Evolutionary conservation across 2,797 vertebrate species (phyloP).

Genomic region (Apogon talboti): DNA sequence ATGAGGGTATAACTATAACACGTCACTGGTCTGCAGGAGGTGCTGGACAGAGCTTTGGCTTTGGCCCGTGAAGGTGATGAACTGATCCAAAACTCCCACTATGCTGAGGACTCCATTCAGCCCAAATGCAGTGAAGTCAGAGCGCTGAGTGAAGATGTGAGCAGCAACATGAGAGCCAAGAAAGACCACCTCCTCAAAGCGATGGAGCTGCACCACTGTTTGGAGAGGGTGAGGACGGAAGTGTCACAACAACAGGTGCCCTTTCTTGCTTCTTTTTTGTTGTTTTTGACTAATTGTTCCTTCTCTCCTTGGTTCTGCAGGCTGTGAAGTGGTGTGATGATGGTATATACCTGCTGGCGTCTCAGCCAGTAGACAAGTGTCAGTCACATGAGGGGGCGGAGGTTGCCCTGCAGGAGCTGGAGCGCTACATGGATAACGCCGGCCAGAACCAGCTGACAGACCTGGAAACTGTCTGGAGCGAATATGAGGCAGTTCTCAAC

Average conservation of each 20-base stretch:
- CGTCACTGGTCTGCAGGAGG: slow-evolving; percentile 79
- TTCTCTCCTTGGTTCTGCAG: slow-evolving; percentile 70
- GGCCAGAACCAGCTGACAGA: slow-evolving; percentile 88
- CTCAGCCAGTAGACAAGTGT: slow-evolving; percentile 96
- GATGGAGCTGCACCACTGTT: slow-evolving; percentile 88
- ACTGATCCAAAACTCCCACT: slow-evolving; percentile 91
- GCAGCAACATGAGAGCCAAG: slow-evolving; percentile 74
- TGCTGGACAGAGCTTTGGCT: slow-evolving; percentile 81
- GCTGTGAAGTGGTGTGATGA: slow-evolving; percentile 94
- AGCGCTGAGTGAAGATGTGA: slow-evolving; percentile 81
- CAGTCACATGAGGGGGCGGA: slow-evolving; percentile 97
- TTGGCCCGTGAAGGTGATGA: slow-evolving; percentile 86
- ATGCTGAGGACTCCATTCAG: slow-evolving; percentile 93
- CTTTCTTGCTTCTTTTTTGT: neutral
- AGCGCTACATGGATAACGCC: slow-evolving; percentile 90
- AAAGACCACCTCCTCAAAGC: slow-evolving; percentile 89
- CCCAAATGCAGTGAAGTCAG: slow-evolving; percentile 93
- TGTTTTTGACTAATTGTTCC: slow-evolving; percentile 2
- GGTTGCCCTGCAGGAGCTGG: slow-evolving; percentile 93
- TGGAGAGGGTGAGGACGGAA: slow-evolving; percentile 87
- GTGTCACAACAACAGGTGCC: neutral
- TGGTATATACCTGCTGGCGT: slow-evolving; percentile 96
- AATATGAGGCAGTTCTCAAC: slow-evolving; percentile 90
- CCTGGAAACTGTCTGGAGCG: slow-evolving; percentile 83
- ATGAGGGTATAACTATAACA: neutral